Evolutionary conservation across 2,888 invertebrate genomes (phyloP), one percentile per base, ranked within the genome.

Genomic region (Tetanocera ferruginea): DNA sequence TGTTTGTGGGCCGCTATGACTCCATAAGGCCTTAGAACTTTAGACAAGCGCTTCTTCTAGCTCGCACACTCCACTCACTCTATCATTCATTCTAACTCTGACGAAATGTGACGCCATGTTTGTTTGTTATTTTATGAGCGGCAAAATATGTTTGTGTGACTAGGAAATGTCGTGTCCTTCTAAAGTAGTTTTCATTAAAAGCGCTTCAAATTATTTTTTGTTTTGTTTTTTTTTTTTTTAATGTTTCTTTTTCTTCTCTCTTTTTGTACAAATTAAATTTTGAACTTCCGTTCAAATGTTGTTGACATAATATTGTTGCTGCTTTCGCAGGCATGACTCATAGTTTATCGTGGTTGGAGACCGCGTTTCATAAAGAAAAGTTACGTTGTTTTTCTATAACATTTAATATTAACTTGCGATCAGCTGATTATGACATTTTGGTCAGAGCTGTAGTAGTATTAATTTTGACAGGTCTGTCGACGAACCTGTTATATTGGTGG

Each of bases 41-140:
- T 23, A 5, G 19, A 8, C 55, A 55, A 8, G 55, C 23, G 55
- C 9, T 23, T 55, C 55, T 55, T 23, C 1, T 19, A 23, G 8
- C 57, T 28, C 19, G 23, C 57, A 23, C 57, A 23, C 14, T 23
- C 17, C 55, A 23, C 8, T 28, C 28, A 14, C 8, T 60, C 23
- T 19, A 1, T 23, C 25, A 14, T 14, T 66, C 11, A 17, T n/a
- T 37, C 37, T 34, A 2, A 43, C 43, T 49, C 43, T 23, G 55
- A 28, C 31, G 34, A 52, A 55, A 34, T 71, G n/a, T 71, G 71
- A 55, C 71, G 71, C 71, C 71, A 55, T 55, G 34, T 52, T 55
- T 71, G 71, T 55, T 52, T 17, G 52, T 57, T 71, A 14, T 55
- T 25, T 64, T 34, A 67, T 67, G n/a, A 19, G 34, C 66, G n/a